Evolutionary conservation across 1,140 invertebrate genomes (phyloP).

Genomic region (Nilaparvata lugens): DNA sequence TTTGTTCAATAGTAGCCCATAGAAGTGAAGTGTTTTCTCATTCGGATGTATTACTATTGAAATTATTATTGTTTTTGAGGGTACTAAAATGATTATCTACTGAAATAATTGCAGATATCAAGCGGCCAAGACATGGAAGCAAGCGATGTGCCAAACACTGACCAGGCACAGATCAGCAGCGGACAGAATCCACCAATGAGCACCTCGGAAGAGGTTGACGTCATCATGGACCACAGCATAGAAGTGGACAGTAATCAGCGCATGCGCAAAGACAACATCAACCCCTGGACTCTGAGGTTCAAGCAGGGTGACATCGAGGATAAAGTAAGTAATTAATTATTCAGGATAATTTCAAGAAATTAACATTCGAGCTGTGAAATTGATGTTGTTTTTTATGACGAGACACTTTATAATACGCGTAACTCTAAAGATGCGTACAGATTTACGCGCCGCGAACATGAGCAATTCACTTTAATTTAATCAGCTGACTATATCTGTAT

Average conservation of each 20-base stretch:
- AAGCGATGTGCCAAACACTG: slow-evolving; percentile 17
- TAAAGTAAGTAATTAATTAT: slow-evolving; percentile 40
- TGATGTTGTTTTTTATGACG: neutral
- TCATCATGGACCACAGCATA: slow-evolving; percentile 79
- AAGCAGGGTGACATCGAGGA: slow-evolving; percentile 59
- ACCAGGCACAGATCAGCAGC: slow-evolving; percentile 10
- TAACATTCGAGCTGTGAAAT: neutral
- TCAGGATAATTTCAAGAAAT: too few relatives aligned
- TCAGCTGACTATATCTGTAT: too few relatives aligned
- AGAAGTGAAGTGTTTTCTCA: too few relatives aligned
- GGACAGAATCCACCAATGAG: slow-evolving; percentile 17
- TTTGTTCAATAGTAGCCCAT: too few relatives aligned
- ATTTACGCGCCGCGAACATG: too few relatives aligned
- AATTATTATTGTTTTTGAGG: neutral
- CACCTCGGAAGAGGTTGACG: slow-evolving; percentile 62
- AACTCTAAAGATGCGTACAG: too few relatives aligned
- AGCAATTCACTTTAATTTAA: too few relatives aligned
- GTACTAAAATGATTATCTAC: neutral
- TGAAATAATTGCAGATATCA: slow-evolving; percentile 34
- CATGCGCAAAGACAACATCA: slow-evolving; percentile 80
- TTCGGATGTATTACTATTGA: neutral
- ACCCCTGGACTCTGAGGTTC: slow-evolving; percentile 77
- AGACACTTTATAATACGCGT: too few relatives aligned
- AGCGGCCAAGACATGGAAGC: slow-evolving; percentile 38
- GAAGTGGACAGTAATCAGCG: slow-evolving; percentile 89